Evolutionary conservation across 2,888 invertebrate genomes (phyloP), one percentile per base, ranked within the genome.

Genomic region (Xestia xanthographa): DNA sequence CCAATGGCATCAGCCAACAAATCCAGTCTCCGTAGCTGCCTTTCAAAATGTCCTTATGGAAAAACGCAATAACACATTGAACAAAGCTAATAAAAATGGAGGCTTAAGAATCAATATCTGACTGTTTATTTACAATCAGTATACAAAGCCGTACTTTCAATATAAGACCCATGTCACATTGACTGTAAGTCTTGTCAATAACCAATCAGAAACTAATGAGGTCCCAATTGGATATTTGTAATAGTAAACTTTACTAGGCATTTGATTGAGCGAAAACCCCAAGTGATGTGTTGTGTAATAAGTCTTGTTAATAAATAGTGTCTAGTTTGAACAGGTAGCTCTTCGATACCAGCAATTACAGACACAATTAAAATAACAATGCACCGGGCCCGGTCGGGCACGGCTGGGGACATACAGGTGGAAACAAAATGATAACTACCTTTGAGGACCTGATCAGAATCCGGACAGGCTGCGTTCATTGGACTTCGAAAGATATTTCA

Each of bases 211-310:
- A 50, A 75, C 48, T 75, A 81, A 79, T 65, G 62, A 81, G 38
- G 53, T 67, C 67, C 67, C 75, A 29, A 58, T 20, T 43, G 29
- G 67, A 66, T 79, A 71, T 77, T 56, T 79, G 72, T 63, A 66
- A 53, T n/a, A 71, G n/a, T 56, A 79, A 73, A 79, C 45, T 70
- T 70, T 48, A 48, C 45, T 29, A 62, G 22, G 41, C 62, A 48
- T 67, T 63, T 67, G 53, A 82, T 75, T 66, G 76, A 63, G 26
- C 41, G 29, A n/a, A 53, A 82, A 48, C 22, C 76, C 14, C 3
- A 14, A 26, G 63, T 43, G 26, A 43, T 22, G 17, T 41, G n/a
- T 53, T 62, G 17, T 14, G 17, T 58, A 26, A 43, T 50, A 26
- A 22, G n/a, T 43, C 22, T 73, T 43, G 20, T 53, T 20, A 53